These are phyloP conservation scores for Drosophila lacicola DNA, from an alignment of 2,888 invertebrate genomes.

Conservation along the genomic window DNA sequence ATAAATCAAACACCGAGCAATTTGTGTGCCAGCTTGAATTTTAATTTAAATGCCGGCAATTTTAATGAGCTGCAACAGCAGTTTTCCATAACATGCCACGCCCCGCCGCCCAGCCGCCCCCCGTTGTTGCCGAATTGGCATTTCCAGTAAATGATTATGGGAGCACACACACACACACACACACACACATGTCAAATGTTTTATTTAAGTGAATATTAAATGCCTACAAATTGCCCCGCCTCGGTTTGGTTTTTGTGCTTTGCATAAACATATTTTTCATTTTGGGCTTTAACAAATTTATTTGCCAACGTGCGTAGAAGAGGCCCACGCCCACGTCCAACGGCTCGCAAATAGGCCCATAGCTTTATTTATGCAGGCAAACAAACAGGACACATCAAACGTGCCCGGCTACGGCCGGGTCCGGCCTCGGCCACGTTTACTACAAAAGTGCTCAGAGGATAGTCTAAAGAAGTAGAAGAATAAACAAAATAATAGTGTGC, in stretches of 20 bases:
- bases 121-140: conserved; percentile 29
- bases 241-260: conserved; percentile 41
- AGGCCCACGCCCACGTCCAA: conserved; percentile 23
- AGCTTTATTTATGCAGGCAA: conserved; percentile 64
- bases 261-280: conserved; percentile 73
- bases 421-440: conserved; percentile 16
- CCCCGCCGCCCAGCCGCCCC: neutral
- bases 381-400: conserved; percentile 66
- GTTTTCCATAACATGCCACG: conserved; percentile 7
- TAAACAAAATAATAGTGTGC: neutral
- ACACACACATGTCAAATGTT: conserved; percentile 62
- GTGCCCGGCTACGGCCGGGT: conserved; percentile 51
- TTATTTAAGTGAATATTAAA: conserved; percentile 79
- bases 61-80: conserved; percentile 56
- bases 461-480: conserved; percentile 20
- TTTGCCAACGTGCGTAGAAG: conserved; percentile 59
- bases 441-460: conserved; percentile 18
- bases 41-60: conserved; percentile 45
- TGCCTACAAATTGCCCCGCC: conserved; percentile 56
- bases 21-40: conserved; percentile 29
- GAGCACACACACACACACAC: neutral
- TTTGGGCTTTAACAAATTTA: conserved; percentile 67
- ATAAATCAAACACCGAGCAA: conserved; percentile 44
- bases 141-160: conserved; percentile 52
- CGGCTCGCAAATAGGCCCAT: conserved; percentile 62